Percentiles rank a stretch among this genome's conserved stretches.
Conservation (phyloP, 2,888 invertebrate genomes). For the Piscicola geometra region DNA sequence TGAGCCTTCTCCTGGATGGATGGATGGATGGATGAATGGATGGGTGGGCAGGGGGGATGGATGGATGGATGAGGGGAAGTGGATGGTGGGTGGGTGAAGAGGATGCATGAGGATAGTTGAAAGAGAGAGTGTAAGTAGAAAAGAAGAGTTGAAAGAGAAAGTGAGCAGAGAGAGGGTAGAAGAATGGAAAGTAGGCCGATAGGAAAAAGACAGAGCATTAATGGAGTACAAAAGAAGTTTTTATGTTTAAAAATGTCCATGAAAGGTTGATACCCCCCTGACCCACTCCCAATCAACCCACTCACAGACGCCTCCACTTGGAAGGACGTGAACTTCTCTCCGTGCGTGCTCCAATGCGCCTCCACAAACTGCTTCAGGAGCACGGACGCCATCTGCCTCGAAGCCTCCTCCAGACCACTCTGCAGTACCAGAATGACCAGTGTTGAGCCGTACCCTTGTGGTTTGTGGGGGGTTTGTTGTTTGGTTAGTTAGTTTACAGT, state of each 20-base stretch:
- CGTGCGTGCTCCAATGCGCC: constrained; percentile 64
- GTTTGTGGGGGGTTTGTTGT: not conserved
- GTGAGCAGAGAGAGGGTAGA: too few species aligned
- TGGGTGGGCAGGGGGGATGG: too few species aligned
- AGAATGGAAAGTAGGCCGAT: too few species aligned
- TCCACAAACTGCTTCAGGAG: constrained; percentile 70
- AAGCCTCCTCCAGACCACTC: constrained; percentile 51
- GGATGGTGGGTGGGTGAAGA: not conserved
- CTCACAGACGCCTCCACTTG: constrained; percentile 59
- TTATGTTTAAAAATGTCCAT: too few species aligned
- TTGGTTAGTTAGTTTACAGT: not conserved
- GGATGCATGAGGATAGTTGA: not conserved
- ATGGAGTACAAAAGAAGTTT: too few species aligned
- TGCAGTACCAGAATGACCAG: not conserved
- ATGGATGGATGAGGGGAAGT: too few species aligned
- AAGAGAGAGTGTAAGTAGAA: not conserved
- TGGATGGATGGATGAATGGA: not conserved
- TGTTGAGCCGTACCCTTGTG: not conserved
- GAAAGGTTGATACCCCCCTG: too few species aligned
- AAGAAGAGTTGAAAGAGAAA: too few species aligned
- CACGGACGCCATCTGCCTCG: constrained; percentile 68
- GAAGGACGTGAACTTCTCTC: constrained; percentile 62
- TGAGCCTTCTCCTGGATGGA: not conserved
- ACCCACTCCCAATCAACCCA: too few species aligned
- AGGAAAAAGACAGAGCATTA: too few species aligned